Base-by-base conservation (phyloP, 2,113 vertebrate genomes). In the Daboia siamensis region DNA sequence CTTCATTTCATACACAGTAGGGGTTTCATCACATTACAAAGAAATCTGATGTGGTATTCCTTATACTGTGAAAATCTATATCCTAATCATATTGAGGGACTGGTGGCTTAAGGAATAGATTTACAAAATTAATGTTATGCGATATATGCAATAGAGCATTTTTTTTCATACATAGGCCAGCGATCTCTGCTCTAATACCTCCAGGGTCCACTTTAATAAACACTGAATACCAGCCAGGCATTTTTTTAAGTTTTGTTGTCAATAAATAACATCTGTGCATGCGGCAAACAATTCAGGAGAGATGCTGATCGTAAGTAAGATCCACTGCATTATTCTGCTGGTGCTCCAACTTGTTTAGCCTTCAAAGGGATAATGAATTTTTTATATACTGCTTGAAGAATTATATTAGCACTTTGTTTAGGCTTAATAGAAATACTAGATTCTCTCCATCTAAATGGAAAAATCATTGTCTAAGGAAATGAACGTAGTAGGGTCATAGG, bases 391-490 rank as follows among this genome's bases (percentile, higher is more conserved):
- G 15, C 17, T 94, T 86, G 94, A 92, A 91, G 5, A 94, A 90
- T 55, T 93, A 93, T 80, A 95, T 96, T 90, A 95, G 87, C 44
- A 54, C 93, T 93, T 84, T 85, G 23, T 80, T 93, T 64, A 24
- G 54, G 86, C 93, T 94, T 94, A 93, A 55, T 8, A 93, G 90
- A 90, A 94, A 93, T 33, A 55, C 85, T 92, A 80, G 29, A 94
- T 56, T 93, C 33, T 91, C 91, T 92, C 21, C 48, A 1, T 48
- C 85, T 92, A 55, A 94, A 93, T 61, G 91, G 80, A 95, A 94
- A 80, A 95, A 94, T 89, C 10, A n/a, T 91, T 94, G 23, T 91
- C 69, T 69, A 94, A 94, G 51, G 89, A 94, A 95, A 93, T 93
- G 21, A 91, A 94, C 92, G 10, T 12, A 87, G 52, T 69, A 51